Evolutionary conservation across 2,113 vertebrate species (phyloP).

Genomic region (Sinocyclocheilus rhinocerous): DNA sequence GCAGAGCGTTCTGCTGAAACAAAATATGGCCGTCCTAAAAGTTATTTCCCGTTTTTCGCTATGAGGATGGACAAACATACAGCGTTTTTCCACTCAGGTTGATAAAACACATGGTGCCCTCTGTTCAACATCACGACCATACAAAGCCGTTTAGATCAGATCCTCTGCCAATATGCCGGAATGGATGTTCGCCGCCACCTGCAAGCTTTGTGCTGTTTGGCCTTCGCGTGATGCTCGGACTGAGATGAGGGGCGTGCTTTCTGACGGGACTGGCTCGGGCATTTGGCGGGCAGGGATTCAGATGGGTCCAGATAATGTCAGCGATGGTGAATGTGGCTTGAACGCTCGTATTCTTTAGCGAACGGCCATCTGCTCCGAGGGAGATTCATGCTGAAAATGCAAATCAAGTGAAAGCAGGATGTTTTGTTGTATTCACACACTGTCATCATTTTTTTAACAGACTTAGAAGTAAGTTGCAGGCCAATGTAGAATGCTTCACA

Average conservation of each 20-base stretch:
- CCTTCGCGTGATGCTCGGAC: neutral
- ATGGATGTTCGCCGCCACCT: conserved; percentile 17
- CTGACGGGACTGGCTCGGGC: conserved; percentile 24
- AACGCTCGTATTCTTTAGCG: conserved; percentile 5
- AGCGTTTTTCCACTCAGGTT: neutral
- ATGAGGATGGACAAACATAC: neutral
- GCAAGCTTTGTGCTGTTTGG: conserved; percentile 14
- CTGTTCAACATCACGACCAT: conserved; percentile 1
- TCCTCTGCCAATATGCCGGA: neutral
- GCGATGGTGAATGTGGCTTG: neutral
- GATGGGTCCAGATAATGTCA: conserved; percentile 20
- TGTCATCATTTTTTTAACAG: conserved; percentile 2
- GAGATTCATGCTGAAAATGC: conserved; percentile 33
- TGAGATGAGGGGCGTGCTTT: neutral
- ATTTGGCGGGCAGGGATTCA: neutral
- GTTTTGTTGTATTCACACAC: neutral
- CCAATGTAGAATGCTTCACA: neutral
- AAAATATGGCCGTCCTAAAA: neutral
- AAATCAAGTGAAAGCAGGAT: neutral
- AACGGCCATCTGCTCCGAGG: conserved; percentile 15
- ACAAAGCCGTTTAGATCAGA: neutral
- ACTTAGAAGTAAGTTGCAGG: conserved; percentile 6
- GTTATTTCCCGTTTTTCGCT: neutral
- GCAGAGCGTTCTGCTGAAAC: neutral
- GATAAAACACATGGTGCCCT: conserved; percentile 21